These are phyloP conservation scores for Drosophila baimaii DNA, from an alignment of 1,140 invertebrate species.

Conservation along the genomic window DNA sequence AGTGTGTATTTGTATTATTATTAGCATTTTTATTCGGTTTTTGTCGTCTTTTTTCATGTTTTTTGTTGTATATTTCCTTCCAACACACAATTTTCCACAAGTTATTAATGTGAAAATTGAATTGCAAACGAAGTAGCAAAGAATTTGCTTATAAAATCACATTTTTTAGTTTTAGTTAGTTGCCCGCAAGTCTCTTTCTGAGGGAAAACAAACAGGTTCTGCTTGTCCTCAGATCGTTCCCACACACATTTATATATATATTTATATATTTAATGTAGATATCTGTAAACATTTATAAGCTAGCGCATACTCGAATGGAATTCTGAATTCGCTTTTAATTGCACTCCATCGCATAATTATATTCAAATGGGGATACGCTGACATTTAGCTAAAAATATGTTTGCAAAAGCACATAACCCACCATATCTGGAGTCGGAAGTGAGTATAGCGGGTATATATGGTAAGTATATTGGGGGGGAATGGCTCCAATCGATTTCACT, in stretches of 20 bases:
- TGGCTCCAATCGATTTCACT: background rate
- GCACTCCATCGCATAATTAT: conserved; percentile 22
- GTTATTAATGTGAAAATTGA: conserved; percentile 12
- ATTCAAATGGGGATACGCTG: background rate
- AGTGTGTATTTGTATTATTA: background rate
- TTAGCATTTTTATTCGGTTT: conserved; percentile 5
- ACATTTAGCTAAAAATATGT: conserved; percentile 15
- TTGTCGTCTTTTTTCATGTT: conserved; percentile 1
- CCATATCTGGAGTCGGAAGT: conserved; percentile 4
- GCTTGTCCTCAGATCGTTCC: conserved; percentile 5
- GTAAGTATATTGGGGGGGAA: conserved; percentile 1
- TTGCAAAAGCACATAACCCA: conserved; percentile 6
- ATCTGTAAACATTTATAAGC: conserved; percentile 18
- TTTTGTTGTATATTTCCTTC: conserved; percentile 7
- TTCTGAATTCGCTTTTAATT: conserved; percentile 17
- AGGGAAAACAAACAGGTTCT: conserved; percentile 13
- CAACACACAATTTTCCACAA: conserved; percentile 17
- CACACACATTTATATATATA: background rate
- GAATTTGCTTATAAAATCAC: conserved; percentile 52
- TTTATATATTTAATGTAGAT: background rate
- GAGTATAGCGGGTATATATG: background rate
- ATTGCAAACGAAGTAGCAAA: conserved; percentile 28
- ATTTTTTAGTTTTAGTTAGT: conserved; percentile 33
- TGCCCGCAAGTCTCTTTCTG: conserved; percentile 2
- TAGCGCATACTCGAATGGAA: conserved; percentile 7